Conservation (phyloP, 2,113 vertebrate species). For the Cettia cetti region DNA sequence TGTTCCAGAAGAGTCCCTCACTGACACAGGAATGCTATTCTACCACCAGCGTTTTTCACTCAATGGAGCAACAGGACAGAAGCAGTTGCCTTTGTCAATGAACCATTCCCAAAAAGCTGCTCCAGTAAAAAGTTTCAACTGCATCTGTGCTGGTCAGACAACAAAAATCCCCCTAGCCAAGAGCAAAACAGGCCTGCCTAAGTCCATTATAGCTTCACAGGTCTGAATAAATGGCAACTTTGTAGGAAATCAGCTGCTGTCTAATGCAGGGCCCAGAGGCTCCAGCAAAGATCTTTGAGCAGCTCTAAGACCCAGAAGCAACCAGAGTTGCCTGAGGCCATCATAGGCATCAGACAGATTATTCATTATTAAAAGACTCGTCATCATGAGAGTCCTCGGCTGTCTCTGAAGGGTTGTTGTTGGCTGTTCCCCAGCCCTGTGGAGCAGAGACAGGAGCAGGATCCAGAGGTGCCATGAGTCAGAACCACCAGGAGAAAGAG, state of each 20-base stretch:
- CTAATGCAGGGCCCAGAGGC: not conserved
- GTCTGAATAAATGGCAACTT: not conserved
- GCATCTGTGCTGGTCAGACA: not conserved
- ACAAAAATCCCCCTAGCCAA: not conserved
- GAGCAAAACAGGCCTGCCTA: not conserved
- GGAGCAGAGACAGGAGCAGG: not conserved
- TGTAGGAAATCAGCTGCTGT: not conserved
- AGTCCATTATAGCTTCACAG: not conserved
- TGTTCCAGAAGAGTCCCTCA: not conserved
- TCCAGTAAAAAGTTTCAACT: not conserved
- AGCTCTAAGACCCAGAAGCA: not conserved
- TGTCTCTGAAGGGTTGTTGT: not conserved
- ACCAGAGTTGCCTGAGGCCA: not conserved
- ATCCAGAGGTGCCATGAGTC: not conserved
- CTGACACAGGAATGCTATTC: not conserved
- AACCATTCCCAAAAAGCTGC: not conserved
- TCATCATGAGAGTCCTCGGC: rapidly evolving
- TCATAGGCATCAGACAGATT: not conserved
- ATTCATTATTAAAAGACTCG: not conserved
- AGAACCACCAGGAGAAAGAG: not conserved
- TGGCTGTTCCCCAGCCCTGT: not conserved
- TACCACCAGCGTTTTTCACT: not conserved
- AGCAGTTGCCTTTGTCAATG: not conserved
- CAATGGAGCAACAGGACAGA: not conserved
- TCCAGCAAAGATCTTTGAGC: not conserved